A percentile compares a stretch with the other conserved stretches of the same genome.
phyloP scores from a whole-genome alignment of 2,888 invertebrate species.

The Heliconius cydno region DNA sequence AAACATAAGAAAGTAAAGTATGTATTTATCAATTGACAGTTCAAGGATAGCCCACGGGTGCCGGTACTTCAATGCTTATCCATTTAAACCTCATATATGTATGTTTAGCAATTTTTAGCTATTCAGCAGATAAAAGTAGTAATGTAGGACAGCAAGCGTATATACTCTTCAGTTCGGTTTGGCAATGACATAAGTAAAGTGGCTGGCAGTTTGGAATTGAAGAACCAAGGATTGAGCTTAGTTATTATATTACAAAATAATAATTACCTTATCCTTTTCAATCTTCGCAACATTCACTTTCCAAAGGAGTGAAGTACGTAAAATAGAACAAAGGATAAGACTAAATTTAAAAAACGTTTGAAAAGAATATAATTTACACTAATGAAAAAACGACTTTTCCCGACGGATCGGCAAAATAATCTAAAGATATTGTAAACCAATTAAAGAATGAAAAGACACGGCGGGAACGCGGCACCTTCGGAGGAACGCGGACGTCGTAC shows the following conservation, averaged over 20 bases:
- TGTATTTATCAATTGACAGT: too few species aligned
- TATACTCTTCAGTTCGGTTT: too few species aligned
- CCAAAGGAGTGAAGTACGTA: conserved; percentile 1
- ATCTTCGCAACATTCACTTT: conserved; percentile 21
- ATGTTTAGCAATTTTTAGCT: too few species aligned
- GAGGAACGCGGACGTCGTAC: conserved; percentile 11
- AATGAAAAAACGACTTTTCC: conserved; percentile 37
- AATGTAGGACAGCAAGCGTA: too few species aligned
- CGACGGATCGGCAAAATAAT: conserved; percentile 36
- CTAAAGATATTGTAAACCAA: conserved; percentile 33
- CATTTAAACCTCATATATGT: too few species aligned
- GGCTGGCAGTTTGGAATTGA: too few species aligned
- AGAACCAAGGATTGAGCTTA: too few species aligned
- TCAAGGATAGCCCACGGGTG: too few species aligned
- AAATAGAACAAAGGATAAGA: conserved; percentile 13
- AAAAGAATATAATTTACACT: conserved; percentile 23
- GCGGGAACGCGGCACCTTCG: conserved; percentile 13
- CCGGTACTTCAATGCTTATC: too few species aligned
- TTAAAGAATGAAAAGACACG: conserved; percentile 33
- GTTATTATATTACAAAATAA: not conserved
- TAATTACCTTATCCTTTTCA: conserved; percentile 19
- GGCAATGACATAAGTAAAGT: too few species aligned
- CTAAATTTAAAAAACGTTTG: not conserved
- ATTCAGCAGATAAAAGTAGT: too few species aligned
- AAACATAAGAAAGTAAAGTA: too few species aligned